A percentile compares a stretch with the other conserved stretches of the same genome.
phyloP scores from a whole-genome alignment of 2,113 vertebrate genomes.

The Panthera tigris region DNA sequence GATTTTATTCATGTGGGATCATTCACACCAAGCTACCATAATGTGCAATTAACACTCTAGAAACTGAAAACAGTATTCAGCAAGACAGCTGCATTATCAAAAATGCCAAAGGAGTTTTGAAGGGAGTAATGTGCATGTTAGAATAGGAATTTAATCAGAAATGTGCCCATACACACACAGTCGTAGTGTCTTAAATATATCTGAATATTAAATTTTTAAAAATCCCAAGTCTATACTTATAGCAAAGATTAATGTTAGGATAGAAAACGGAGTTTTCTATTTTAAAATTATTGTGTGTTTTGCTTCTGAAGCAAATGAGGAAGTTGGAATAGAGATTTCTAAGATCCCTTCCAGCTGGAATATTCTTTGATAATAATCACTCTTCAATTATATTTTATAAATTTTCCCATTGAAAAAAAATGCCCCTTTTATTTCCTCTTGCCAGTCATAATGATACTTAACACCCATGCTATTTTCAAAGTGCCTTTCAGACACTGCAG shows the following conservation, averaged over 20 bases:
- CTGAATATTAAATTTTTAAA: conserved; percentile 63
- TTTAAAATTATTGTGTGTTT: conserved; percentile 58
- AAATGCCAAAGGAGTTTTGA: conserved; percentile 75
- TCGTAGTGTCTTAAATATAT: conserved; percentile 59
- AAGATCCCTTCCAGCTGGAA: conserved; percentile 36
- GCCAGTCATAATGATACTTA: conserved; percentile 26
- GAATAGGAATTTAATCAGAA: conserved; percentile 78
- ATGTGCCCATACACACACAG: not conserved
- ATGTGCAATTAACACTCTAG: conserved; percentile 72
- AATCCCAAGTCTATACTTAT: conserved; percentile 23
- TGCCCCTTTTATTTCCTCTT: conserved; percentile 11
- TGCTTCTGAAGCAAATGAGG: conserved; percentile 46
- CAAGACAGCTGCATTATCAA: conserved; percentile 75
- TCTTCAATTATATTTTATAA: conserved; percentile 65
- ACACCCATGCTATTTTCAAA: conserved; percentile 43
- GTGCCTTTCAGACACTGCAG: conserved; percentile 40
- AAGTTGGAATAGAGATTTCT: not conserved
- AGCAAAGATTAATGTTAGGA: conserved; percentile 42
- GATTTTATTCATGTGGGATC: conserved; percentile 75
- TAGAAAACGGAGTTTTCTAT: conserved; percentile 30
- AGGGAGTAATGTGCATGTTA: conserved; percentile 68
- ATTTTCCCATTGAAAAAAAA: conserved; percentile 53
- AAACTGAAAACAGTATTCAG: conserved; percentile 79
- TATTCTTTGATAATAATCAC: conserved; percentile 58
- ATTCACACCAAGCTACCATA: conserved; percentile 70